Evolutionary conservation across 2,888 invertebrate genomes (phyloP).

Genomic region (Lymantria monacha): DNA sequence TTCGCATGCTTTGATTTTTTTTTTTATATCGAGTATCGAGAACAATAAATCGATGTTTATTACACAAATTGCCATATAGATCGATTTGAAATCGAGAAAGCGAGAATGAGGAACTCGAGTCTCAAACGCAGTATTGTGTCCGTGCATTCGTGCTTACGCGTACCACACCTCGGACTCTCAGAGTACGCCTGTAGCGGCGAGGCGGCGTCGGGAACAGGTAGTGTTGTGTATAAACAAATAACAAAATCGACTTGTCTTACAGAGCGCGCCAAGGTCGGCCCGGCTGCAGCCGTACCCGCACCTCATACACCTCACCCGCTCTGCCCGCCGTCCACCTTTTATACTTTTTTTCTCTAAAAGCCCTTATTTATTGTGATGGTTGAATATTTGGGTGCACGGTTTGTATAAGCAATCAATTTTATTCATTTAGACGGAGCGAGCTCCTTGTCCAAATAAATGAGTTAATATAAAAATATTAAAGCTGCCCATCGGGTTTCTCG

Average conservation of each 20-base stretch:
- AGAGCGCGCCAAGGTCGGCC: slow-evolving; percentile 72
- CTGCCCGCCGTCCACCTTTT: slow-evolving; percentile 52
- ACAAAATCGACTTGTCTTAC: slow-evolving; percentile 81
- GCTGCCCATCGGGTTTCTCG: slow-evolving; percentile 41
- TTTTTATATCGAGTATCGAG: no score
- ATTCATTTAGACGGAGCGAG: slow-evolving; percentile 79
- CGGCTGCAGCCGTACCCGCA: slow-evolving; percentile 40
- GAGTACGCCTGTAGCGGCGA: slow-evolving; percentile 20
- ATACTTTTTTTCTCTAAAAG: slow-evolving; percentile 63
- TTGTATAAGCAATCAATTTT: slow-evolving; percentile 83
- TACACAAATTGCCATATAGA: slow-evolving; percentile 77
- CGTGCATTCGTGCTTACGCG: slow-evolving; percentile 18
- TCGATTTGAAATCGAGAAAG: slow-evolving; percentile 62
- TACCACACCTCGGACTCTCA: slow-evolving; percentile 37
- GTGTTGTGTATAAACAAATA: slow-evolving; percentile 82
- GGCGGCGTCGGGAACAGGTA: slow-evolving; percentile 64
- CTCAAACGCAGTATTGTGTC: slow-evolving; percentile 25
- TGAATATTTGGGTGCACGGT: slow-evolving; percentile 80
- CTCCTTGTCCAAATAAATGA: slow-evolving; percentile 75
- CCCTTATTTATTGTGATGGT: slow-evolving; percentile 79
- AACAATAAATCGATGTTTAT: slow-evolving; percentile 76
- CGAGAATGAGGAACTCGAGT: slow-evolving; percentile 32
- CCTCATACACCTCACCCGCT: slow-evolving; percentile 39
- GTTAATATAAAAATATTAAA: slow-evolving; percentile 46
- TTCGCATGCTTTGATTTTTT: no score